Evolutionary conservation across 2,888 invertebrate genomes (phyloP), one percentile per base, ranked within the genome.

Genomic region (Nymphalis polychloros): DNA sequence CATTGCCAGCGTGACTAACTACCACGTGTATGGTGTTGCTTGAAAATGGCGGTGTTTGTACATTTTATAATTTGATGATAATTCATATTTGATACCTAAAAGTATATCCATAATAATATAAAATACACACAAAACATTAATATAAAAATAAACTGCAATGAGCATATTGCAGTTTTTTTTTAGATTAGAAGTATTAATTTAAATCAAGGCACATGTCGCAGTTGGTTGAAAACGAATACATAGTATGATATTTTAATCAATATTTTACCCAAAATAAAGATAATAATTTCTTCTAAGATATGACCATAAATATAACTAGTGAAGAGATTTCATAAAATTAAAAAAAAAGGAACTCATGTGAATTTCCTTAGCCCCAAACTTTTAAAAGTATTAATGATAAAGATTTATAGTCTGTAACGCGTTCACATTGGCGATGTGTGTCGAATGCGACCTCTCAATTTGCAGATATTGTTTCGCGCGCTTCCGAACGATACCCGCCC

Each of bases 401-500:
- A 64, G 69, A 71, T 71, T 69, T 71, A 72, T 67, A 61, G 60
- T 46, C 57, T 66, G 66, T 67, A 64, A 52, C 62, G 59, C 67
- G 62, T 70, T 72, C 70, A 67, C 63, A 71, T 63, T 66, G 80
- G 76, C 83, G 81, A 83, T 84, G 88, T 87, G 86, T 88, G 79
- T 78, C 87, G 82, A 88, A 89, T 86, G 83, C 78, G 84, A 90
- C 84, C 81, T 88, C 87, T 90, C 90, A 90, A 90, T 91, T 90
- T 90, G 83, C 78, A 72, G 72, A 79, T 77, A 91, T 90, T 91
- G 90, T 91, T 82, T 64, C 73, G 59, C 66, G 63, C 49, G 63
- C 49, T 77, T 82, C 81, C 82, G 76, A 75, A 75, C 61, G 47
- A 60, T 31, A 55, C 57, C 57, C 77, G 79, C 79, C 79, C 78